These are phyloP conservation scores for Podarcis raffonei DNA, from an alignment of 2,113 vertebrate genomes.

Conservation along the genomic window DNA sequence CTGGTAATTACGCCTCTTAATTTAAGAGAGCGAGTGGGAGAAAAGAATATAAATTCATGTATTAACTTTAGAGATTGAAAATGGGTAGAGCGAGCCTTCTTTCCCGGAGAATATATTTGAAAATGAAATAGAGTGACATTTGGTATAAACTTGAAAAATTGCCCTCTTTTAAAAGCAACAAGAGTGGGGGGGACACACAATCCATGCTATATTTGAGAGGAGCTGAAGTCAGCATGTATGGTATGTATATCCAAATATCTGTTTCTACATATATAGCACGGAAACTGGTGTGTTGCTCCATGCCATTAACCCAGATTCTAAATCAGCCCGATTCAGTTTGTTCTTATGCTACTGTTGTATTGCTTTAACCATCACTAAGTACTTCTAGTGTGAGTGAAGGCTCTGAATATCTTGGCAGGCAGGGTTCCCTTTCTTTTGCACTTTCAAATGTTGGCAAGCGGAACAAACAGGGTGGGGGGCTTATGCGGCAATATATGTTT, in stretches of 20 bases:
- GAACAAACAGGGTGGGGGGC: neutral
- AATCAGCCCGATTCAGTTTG: conserved; percentile 39
- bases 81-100: conserved; percentile 61
- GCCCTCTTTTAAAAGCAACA: conserved; percentile 61
- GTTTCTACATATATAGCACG: conserved; percentile 35
- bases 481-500: neutral
- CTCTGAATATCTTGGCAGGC: conserved; percentile 31
- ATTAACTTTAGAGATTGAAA: conserved; percentile 72
- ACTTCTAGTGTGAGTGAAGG: conserved; percentile 31
- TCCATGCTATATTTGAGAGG: conserved; percentile 42
- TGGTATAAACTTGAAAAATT: conserved; percentile 68
- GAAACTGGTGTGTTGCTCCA: conserved; percentile 25
- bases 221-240: conserved; percentile 65
- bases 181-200: conserved; percentile 29
- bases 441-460: neutral
- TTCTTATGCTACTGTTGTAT: neutral
- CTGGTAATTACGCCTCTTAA: conserved; percentile 73
- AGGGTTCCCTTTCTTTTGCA: conserved; percentile 10
- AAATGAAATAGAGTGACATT: conserved; percentile 70
- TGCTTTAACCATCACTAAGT: neutral
- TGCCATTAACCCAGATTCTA: conserved; percentile 27
- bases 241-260: neutral
- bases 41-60: conserved; percentile 73
- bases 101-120: conserved; percentile 66
- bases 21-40: conserved; percentile 71